Base-by-base conservation (phyloP, 2,888 invertebrate species). In the Orthonychiurus folsomi region DNA sequence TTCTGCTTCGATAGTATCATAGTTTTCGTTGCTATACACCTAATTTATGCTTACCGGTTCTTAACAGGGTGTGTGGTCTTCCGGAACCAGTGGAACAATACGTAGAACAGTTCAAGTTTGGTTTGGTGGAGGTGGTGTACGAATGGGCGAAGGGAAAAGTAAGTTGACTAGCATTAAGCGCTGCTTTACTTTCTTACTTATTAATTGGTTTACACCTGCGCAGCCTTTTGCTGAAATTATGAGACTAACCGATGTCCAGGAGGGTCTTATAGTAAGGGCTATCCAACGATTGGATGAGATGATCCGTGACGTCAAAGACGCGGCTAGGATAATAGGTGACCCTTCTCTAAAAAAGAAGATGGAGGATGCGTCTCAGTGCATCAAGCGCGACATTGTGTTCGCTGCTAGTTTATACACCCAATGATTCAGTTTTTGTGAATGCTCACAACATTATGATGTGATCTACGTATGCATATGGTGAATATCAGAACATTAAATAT, bases 311-410 rank as follows among this genome's bases (percentile, higher is more conserved):
- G 92, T 97, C 0, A 86, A 89, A 75, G 91, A 92, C 73, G 96
- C 95, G 0, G 94, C 96, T 0, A 84, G 88, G 65, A 87, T 92
- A 37, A 90, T 96, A 65, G 97, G 97, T 0, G 93, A 97, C 78
- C 90, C 93, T 0, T 86, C 87, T 15, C 80, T 99, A 2, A 87
- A 88, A 74, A 86, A 86, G 66, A 97, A 95, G 80, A 96, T 97
- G 93, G 89, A 94, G 77, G 91, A 93, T 76, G 92, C 93, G 0
- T 92, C 92, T 0, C 85, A 86, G 1, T 86, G 89, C 53, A 95
- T 99, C 68, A 94, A 95, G 77, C 81, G 99, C 64, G 97, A 97
- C 77, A 97, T 99, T 74, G 97, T 99, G 0, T 99, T 99, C 77
- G 92, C 96, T 24, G 94, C 93, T 28, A 95, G 94, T 78, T 82